Percentiles rank a stretch among this genome's conserved stretches.
Conservation (phyloP, 2,113 vertebrate genomes). For the Gulo gulo region DNA sequence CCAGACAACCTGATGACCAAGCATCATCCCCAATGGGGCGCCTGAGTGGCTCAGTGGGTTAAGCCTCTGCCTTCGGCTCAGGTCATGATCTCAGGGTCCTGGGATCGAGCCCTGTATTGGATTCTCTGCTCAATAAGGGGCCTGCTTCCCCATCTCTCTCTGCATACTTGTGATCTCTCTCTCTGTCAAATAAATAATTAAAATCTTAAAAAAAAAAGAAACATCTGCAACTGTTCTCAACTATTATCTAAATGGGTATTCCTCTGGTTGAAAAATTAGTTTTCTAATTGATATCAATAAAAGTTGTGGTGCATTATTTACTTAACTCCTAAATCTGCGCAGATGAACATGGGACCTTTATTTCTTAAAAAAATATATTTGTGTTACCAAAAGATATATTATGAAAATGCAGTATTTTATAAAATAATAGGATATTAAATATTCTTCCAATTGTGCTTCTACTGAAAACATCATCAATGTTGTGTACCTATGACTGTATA, state of each 20-base stretch:
- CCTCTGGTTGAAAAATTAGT: background rate
- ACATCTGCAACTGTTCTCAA: background rate
- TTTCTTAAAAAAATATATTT: background rate
- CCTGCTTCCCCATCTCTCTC: too few relatives aligned
- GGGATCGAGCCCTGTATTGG: too few relatives aligned
- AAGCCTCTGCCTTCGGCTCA: too few relatives aligned
- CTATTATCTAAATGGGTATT: background rate
- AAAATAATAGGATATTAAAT: background rate
- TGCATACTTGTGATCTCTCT: too few relatives aligned
- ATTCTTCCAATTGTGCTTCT: background rate
- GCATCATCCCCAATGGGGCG: background rate
- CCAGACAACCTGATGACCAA: background rate
- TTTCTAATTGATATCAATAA: background rate
- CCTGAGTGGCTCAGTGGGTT: too few relatives aligned
- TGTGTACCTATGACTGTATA: background rate
- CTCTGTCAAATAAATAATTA: too few relatives aligned
- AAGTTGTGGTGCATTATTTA: background rate
- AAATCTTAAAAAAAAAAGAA: background rate
- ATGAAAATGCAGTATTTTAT: background rate
- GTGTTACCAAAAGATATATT: background rate
- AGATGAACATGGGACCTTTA: background rate
- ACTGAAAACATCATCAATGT: background rate
- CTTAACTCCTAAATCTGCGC: background rate
- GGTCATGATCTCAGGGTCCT: too few relatives aligned
- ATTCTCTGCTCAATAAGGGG: too few relatives aligned